Percentiles rank a stretch among this genome's conserved stretches.
These are phyloP conservation scores for Kuschelorhynchus macadamiae DNA, from an alignment of 2,888 invertebrate species.

Conservation along the genomic window DNA sequence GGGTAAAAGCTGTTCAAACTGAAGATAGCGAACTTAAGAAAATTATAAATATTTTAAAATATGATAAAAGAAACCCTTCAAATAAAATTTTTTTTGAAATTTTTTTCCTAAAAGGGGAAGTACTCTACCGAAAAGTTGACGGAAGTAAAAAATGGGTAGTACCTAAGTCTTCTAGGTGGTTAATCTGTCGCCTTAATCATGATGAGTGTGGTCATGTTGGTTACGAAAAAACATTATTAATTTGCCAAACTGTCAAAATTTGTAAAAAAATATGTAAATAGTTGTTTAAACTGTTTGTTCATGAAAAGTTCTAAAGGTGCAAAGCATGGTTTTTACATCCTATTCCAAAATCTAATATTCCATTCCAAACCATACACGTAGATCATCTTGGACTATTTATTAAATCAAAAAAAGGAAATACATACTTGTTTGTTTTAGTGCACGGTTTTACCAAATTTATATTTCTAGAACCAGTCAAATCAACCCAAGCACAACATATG, in stretches of 20 bases:
- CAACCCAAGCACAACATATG: neutral
- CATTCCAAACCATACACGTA: conserved; percentile 4
- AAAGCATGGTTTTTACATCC: conserved; percentile 5
- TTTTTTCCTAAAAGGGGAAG: no score
- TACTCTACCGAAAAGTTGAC: neutral
- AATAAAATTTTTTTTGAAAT: conserved; percentile 10
- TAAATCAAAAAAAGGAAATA: conserved; percentile 13
- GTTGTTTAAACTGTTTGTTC: no score
- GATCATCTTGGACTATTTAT: conserved; percentile 16
- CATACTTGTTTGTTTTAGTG: conserved; percentile 8
- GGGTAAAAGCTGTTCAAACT: conserved; percentile 10
- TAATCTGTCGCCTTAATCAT: conserved; percentile 5
- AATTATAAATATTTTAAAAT: neutral
- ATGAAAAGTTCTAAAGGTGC: neutral
- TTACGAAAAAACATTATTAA: conserved; percentile 3
- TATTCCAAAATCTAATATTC: conserved; percentile 6
- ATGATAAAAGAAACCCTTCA: neutral
- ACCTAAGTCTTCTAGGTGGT: neutral
- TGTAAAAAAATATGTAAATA: no score
- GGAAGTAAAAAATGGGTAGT: neutral
- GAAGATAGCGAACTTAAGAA: conserved; percentile 2
- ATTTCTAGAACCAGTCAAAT: neutral
- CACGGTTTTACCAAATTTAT: conserved; percentile 19
- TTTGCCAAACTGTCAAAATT: neutral
- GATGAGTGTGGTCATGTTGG: conserved; percentile 7